Conservation (phyloP, 2,888 invertebrate genomes). For the Diachrysia chrysitis region DNA sequence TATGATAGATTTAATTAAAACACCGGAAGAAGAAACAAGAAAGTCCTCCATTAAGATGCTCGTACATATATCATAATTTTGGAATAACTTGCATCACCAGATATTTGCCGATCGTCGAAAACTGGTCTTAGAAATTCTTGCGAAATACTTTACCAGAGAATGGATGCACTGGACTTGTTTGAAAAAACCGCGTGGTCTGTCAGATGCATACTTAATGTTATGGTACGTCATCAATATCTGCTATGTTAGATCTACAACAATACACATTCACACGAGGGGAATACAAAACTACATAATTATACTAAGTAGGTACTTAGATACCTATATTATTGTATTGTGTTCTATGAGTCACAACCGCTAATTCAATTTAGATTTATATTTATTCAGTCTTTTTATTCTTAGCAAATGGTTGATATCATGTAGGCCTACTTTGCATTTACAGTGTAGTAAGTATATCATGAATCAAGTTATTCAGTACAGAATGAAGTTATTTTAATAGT, state of each 20-base stretch:
- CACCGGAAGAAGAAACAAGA: background rate
- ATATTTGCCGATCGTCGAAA: background rate
- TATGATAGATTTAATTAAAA: background rate
- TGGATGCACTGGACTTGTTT: background rate
- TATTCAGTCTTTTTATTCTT: background rate
- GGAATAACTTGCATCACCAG: background rate
- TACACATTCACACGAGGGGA: background rate
- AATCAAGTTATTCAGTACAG: too few species aligned
- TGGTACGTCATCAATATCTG: background rate
- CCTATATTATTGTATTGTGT: background rate
- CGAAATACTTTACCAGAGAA: background rate
- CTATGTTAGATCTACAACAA: background rate
- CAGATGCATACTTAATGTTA: background rate
- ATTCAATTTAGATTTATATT: slow-evolving; percentile 1
- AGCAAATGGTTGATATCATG: background rate
- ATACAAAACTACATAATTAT: background rate
- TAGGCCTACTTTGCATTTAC: background rate
- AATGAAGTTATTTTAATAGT: too few species aligned
- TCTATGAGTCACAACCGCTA: slow-evolving; percentile 2
- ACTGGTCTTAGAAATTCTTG: background rate
- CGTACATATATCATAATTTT: background rate
- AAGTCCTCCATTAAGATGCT: background rate
- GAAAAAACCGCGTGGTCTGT: background rate
- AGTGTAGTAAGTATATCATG: too few species aligned
- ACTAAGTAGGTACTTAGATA: background rate